phyloP scores from a whole-genome alignment of 2,113 vertebrate genomes.

The Albula glossodonta region DNA sequence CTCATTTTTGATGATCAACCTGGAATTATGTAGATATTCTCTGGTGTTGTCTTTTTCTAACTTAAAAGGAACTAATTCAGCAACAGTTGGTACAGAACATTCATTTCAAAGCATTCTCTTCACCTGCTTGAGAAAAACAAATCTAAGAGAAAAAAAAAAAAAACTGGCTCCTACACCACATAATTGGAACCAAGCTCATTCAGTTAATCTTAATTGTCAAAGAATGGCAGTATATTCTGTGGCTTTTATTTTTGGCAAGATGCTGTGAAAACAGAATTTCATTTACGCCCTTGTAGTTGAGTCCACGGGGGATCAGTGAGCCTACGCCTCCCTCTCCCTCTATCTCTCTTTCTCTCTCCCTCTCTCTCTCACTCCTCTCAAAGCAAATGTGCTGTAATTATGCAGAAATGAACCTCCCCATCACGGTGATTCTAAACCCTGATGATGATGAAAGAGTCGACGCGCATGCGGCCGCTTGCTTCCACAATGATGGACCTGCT shows the following conservation, averaged over 20 bases:
- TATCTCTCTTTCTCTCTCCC: neutral
- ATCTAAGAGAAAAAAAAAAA: neutral
- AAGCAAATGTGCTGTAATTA: neutral
- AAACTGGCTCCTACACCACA: neutral
- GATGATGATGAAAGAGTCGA: constrained; percentile 10
- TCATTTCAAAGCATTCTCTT: neutral
- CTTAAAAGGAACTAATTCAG: constrained; percentile 3
- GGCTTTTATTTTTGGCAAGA: neutral
- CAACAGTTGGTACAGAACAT: neutral
- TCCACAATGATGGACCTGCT: constrained; percentile 5
- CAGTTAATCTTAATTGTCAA: neutral
- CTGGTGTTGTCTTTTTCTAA: neutral
- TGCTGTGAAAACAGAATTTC: neutral
- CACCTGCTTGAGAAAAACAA: neutral
- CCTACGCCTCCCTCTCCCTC: neutral
- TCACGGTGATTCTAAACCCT: constrained; percentile 11
- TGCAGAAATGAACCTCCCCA: neutral
- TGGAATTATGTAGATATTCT: neutral
- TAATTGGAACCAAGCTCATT: neutral
- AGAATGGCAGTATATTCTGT: neutral
- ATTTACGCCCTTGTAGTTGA: neutral
- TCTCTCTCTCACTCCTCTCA: neutral
- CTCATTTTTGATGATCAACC: neutral
- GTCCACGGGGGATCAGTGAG: neutral
- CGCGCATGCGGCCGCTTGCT: neutral